phyloP scores from a whole-genome alignment of 2,113 vertebrate species.

The Cyprinodon tularosa region DNA sequence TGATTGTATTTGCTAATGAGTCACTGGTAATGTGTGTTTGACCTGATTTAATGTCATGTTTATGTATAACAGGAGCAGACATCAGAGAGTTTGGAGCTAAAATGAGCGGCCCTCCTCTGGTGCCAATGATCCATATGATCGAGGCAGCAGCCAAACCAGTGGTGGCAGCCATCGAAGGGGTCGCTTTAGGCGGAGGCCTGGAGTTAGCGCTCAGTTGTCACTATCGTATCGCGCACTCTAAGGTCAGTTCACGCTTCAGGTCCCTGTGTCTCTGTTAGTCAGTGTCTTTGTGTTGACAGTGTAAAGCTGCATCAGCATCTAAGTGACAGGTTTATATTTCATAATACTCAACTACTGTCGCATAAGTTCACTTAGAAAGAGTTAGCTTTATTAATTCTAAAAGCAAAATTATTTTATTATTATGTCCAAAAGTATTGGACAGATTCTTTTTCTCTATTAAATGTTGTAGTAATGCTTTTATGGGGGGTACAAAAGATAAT shows the following conservation, averaged over 20 bases:
- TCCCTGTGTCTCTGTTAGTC: constrained; percentile 4
- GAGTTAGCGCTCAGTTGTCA: constrained; percentile 93
- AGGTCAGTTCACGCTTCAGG: constrained; percentile 77
- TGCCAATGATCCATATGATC: constrained; percentile 78
- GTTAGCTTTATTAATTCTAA: too few species aligned
- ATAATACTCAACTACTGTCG: background rate
- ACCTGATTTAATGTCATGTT: background rate
- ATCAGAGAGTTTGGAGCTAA: constrained; percentile 77
- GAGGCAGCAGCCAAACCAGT: constrained; percentile 85
- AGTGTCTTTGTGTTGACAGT: background rate
- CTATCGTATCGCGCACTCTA: constrained; percentile 86
- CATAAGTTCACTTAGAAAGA: too few species aligned
- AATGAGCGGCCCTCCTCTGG: constrained; percentile 30
- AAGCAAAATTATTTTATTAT: too few species aligned
- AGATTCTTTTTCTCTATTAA: too few species aligned
- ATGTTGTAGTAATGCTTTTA: too few species aligned
- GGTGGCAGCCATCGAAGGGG: constrained; percentile 90
- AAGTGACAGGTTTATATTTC: constrained; percentile 2
- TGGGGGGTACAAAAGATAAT: too few species aligned
- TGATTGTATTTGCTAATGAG: background rate
- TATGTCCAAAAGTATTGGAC: too few species aligned
- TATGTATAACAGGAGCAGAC: constrained; percentile 83
- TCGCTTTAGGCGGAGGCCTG: constrained; percentile 90
- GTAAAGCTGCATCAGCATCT: constrained; percentile 3
- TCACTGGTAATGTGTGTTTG: background rate